Conservation (phyloP, 2,797 vertebrate species). For the Sus cebifrons region DNA sequence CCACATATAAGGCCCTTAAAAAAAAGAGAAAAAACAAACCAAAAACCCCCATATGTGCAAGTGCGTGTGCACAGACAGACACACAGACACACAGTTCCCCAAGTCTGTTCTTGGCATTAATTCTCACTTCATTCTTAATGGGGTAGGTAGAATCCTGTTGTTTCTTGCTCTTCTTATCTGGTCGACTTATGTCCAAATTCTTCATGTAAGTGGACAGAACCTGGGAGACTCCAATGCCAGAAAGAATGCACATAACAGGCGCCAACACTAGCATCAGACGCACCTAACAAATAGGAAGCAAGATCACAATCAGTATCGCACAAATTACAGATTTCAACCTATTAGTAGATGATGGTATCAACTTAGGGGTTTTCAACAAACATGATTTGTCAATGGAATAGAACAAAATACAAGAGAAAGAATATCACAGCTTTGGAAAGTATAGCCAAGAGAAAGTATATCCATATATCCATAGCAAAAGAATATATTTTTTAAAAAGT, state of each 20-base stretch:
- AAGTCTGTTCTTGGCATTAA: neutral
- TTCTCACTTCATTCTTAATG: conserved; percentile 97
- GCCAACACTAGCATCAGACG: conserved; percentile 99
- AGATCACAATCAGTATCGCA: neutral
- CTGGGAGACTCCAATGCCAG: conserved; percentile 98
- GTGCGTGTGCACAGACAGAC: too few relatives aligned
- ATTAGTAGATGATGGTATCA: neutral
- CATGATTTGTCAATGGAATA: conserved; percentile 8
- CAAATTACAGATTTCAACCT: conserved; percentile 14
- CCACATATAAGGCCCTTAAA: too few relatives aligned
- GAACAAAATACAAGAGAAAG: conserved; percentile 13
- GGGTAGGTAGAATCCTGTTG: conserved; percentile 98
- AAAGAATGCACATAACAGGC: conserved; percentile 99
- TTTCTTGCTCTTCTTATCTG: conserved; percentile 98
- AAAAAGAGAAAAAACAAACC: too few relatives aligned
- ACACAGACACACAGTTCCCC: neutral
- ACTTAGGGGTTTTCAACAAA: conserved; percentile 39
- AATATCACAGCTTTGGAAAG: neutral
- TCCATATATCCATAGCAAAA: neutral
- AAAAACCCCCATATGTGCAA: too few relatives aligned
- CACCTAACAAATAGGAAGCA: conserved; percentile 91
- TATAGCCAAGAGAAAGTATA: neutral
- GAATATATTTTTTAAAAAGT: conserved; percentile 24
- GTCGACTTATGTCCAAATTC: conserved; percentile 97
- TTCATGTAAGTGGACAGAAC: conserved; percentile 99